Percentiles rank a stretch among this genome's conserved stretches.
Evolutionary conservation across 1,140 invertebrate genomes (phyloP).

Genomic region (Orussus abietinus): DNA sequence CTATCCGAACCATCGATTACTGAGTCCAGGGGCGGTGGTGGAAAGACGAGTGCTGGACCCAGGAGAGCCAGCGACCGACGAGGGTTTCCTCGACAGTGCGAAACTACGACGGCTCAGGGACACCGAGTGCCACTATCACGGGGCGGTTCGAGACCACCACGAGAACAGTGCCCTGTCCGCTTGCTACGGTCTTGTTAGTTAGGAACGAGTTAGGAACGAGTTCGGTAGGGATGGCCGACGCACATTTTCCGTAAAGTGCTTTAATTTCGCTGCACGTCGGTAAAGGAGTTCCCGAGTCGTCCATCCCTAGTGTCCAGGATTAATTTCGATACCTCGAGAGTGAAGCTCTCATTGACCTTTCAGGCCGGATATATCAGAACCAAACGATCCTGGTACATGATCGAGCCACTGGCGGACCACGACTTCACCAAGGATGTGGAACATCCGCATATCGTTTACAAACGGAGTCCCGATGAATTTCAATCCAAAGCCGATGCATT

Average conservation of each 20-base stretch:
- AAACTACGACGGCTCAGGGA: slow-evolving; percentile 21
- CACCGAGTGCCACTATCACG: slow-evolving; percentile 49
- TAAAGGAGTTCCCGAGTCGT: no score
- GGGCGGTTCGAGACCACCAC: slow-evolving; percentile 39
- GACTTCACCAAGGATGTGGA: slow-evolving; percentile 23
- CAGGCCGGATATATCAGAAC: slow-evolving; percentile 54
- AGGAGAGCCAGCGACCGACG: slow-evolving; percentile 25
- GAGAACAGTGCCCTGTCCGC: slow-evolving; percentile 50
- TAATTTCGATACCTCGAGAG: no score
- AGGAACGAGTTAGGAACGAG: no score
- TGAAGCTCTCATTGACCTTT: slow-evolving; percentile 30
- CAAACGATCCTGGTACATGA: slow-evolving; percentile 50
- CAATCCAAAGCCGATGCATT: slow-evolving; percentile 11
- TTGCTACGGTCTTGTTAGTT: slow-evolving; percentile 58
- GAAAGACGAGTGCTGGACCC: slow-evolving; percentile 23
- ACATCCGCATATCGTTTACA: slow-evolving; percentile 35
- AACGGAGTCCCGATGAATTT: slow-evolving; percentile 16
- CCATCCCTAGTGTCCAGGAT: no score
- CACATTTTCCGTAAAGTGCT: no score
- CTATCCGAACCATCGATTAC: slow-evolving; percentile 41
- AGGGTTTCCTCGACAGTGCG: slow-evolving; percentile 26
- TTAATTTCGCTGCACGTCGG: no score
- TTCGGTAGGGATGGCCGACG: no score
- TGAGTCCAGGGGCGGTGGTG: slow-evolving; percentile 36
- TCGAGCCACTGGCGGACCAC: slow-evolving; percentile 53